Evolutionary conservation across 2,888 invertebrate genomes (phyloP), one percentile per base, ranked within the genome.

Genomic region (Phalera bucephala): DNA sequence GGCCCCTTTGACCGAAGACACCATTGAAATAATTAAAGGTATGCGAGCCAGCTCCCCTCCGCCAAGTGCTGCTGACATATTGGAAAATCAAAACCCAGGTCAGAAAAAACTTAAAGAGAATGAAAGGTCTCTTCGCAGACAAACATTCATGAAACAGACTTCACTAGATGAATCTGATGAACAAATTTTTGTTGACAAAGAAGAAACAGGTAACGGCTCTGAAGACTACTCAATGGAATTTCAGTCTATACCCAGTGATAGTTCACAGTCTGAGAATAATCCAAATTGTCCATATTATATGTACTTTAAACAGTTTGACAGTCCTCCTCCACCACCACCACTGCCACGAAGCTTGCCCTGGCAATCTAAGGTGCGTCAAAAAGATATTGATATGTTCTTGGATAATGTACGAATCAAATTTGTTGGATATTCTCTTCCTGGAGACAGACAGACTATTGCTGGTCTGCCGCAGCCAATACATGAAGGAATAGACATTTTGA

Each of bases 31-130:
- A n/a, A 96, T 97, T 1, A 94, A 94, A 69, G 93, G 93, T 30
- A 98, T 99, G 98, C 91, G 98, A 57, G 96, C 99, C 0, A 97
- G 97, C 35, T 97, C 98, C 1, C 98, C 99, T 3, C 98, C 99
- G 1, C 95, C 96, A 1, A 97, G 96, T 77, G 97, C 97, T 21
- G 94, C 95, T 13, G 98, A 98, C 75, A 92, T 97, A 64, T 79
- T 97, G 34, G 97, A 97, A 74, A 94, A 95, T 47, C 96, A 96
- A 78, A 96, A 95, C 75, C 94, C 94, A 49, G 92, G 93, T 42
- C 93, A 94, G 51, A 93, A 93, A 65, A 76, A 78, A 59, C 40
- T 84, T 3, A 87, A 83, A 38, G 82, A 83, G 45, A 84, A 80
- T 70, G 93, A 93, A 60, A 91, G 94, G 63, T 93, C 93, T 23